These are phyloP conservation scores for Addax nasomaculatus DNA, from an alignment of 2,113 vertebrate species.

Conservation along the genomic window DNA sequence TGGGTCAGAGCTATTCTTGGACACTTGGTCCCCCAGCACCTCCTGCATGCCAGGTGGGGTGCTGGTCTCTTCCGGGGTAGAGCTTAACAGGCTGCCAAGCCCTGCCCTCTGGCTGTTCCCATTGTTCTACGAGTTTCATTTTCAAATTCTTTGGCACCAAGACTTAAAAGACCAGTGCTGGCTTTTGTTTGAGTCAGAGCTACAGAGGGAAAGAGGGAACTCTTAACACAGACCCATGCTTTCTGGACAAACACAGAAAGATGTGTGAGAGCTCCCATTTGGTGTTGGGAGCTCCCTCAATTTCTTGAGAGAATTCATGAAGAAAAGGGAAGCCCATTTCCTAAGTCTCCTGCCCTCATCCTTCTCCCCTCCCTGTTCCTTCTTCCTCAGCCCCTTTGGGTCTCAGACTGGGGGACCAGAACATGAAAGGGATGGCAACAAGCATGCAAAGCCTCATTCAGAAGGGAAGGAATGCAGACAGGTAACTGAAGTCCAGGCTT, in stretches of 20 bases:
- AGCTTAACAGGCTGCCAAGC: conserved; percentile 2
- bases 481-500: background rate
- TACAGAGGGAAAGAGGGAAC: background rate
- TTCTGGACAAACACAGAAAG: background rate
- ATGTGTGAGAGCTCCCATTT: background rate
- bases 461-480: background rate
- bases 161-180: background rate
- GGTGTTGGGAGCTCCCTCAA: background rate
- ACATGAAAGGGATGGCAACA: background rate
- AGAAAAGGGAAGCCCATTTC: background rate
- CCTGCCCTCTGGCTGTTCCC: conserved; percentile 52
- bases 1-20: conserved; percentile 23
- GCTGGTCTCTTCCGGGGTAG: conserved; percentile 42
- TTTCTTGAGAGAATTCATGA: background rate
- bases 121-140: conserved; percentile 70
- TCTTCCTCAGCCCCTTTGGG: background rate
- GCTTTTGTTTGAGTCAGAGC: background rate
- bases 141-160: conserved; percentile 55
- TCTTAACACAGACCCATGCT: background rate
- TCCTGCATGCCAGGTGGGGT: conserved; percentile 4
- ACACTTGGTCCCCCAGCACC: conserved; percentile 33
- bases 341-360: background rate
- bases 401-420: background rate
- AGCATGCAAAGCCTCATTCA: background rate
- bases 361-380: background rate